These are phyloP conservation scores for Hymenochirus boettgeri DNA, from an alignment of 2,113 vertebrate species.

Conservation along the genomic window DNA sequence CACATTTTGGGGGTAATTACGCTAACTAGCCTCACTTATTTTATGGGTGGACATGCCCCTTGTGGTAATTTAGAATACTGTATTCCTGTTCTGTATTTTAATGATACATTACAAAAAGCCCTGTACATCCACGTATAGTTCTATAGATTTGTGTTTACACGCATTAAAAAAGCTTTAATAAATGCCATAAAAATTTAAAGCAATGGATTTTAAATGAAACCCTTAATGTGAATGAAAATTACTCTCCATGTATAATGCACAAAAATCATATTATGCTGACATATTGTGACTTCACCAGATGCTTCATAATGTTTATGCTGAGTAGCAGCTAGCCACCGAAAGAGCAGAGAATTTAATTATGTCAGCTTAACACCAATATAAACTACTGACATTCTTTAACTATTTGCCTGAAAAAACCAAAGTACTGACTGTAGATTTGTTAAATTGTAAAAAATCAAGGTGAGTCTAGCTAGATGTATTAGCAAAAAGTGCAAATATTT, in stretches of 20 bases:
- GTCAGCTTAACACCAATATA: neutral
- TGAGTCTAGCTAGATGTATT: conserved; percentile 10
- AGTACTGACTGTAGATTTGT: conserved; percentile 16
- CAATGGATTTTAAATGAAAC: neutral
- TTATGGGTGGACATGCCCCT: too few species aligned
- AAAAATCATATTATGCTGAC: neutral
- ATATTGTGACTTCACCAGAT: neutral
- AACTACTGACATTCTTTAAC: neutral
- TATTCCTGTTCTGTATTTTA: too few species aligned
- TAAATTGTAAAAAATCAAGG: conserved; percentile 3
- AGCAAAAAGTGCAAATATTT: conserved; percentile 31
- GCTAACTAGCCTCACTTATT: too few species aligned
- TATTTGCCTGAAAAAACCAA: neutral
- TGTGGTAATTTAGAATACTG: too few species aligned
- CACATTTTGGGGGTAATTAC: too few species aligned
- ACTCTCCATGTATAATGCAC: neutral
- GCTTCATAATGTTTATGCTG: neutral
- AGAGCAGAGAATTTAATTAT: conserved; percentile 18
- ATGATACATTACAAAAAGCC: too few species aligned
- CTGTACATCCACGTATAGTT: too few species aligned
- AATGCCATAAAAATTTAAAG: neutral
- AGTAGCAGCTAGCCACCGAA: conserved; percentile 5
- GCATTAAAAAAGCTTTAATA: too few species aligned
- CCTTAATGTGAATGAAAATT: neutral
- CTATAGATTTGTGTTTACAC: too few species aligned